These are phyloP conservation scores for Cryptoprocta ferox DNA, from an alignment of 2,797 vertebrate genomes.

Conservation along the genomic window DNA sequence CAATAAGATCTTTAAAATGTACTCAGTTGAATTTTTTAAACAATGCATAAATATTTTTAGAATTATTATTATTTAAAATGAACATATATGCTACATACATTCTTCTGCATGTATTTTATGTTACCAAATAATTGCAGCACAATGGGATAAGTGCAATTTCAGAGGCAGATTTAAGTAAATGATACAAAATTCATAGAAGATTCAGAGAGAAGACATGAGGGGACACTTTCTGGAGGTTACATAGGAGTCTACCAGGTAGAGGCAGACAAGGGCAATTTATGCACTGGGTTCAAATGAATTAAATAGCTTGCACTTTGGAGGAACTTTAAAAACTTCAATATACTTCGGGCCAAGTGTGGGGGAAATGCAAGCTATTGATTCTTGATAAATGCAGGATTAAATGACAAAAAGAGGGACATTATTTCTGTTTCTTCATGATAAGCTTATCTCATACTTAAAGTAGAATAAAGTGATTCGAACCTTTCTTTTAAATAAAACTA, in stretches of 20 bases:
- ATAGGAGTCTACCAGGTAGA: neutral
- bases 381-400: neutral
- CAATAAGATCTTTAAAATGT: neutral
- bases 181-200: neutral
- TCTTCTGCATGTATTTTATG: neutral
- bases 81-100: neutral
- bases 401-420: neutral
- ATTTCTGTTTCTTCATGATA: neutral
- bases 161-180: neutral
- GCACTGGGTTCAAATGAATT: neutral
- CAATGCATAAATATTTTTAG: neutral
- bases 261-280: neutral
- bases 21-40: neutral
- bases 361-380: neutral
- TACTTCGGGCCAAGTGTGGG: neutral
- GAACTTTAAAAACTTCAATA: neutral
- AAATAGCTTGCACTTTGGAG: neutral
- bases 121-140: neutral
- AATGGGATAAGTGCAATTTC: neutral
- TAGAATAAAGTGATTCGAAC: neutral
- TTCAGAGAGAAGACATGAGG: neutral
- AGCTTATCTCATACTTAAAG: neutral
- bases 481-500: slow-evolving; percentile 21
- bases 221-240: neutral
- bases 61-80: slow-evolving; percentile 4